A percentile compares a stretch with the other conserved stretches of the same genome.
phyloP scores from a whole-genome alignment of 2,113 vertebrate species.

The Paradisaea rubra region DNA sequence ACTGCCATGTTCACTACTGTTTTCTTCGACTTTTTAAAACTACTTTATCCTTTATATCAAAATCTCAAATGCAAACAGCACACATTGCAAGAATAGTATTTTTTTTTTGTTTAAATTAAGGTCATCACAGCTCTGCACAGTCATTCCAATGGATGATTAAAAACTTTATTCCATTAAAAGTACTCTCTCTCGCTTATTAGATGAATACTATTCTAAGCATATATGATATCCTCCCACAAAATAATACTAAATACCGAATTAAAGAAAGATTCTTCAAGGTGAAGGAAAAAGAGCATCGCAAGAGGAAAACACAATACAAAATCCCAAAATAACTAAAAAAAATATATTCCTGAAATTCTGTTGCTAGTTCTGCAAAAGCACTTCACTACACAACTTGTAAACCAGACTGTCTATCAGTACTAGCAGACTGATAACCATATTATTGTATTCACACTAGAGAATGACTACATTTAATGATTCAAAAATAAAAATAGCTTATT shows the following conservation, averaged over 20 bases:
- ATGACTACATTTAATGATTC: neutral
- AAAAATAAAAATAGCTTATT: neutral
- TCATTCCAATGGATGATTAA: neutral
- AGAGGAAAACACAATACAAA: neutral
- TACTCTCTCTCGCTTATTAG: neutral
- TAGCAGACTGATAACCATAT: neutral
- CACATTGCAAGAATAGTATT: neutral
- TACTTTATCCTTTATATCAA: neutral
- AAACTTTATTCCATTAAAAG: neutral
- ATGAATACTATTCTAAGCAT: neutral
- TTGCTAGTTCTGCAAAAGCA: neutral
- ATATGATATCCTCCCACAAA: neutral
- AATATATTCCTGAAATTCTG: neutral
- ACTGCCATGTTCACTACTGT: neutral
- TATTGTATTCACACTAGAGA: neutral
- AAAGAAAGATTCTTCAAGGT: neutral
- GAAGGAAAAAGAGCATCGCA: neutral
- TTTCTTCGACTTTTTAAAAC: neutral
- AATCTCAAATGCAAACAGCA: neutral
- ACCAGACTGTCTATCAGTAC: neutral
- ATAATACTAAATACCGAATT: neutral
- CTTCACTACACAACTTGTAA: neutral
- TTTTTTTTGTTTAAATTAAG: neutral
- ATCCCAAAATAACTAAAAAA: neutral
- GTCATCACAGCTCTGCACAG: neutral